Conservation (phyloP, 92 coral and sea anemone species). For the Heteractis magnifica region DNA sequence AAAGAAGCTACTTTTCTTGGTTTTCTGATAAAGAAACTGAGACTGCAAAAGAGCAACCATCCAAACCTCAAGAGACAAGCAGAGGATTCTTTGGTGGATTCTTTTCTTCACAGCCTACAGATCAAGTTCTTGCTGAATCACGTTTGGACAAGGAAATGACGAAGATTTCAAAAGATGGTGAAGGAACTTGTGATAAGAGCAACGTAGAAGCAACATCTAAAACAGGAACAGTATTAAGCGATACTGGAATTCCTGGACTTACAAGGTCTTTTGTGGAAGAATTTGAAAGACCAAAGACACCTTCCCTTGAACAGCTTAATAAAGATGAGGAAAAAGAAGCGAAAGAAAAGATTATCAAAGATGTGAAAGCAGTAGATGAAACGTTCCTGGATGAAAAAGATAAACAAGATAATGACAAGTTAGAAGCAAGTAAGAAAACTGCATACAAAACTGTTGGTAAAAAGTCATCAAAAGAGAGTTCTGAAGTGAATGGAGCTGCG, state of each 20-base stretch:
- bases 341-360: not conserved
- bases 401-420: not conserved
- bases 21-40: conserved; percentile 35
- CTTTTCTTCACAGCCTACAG: conserved; percentile 14
- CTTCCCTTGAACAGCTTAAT: conserved; percentile 1
- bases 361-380: not conserved
- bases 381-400: not conserved
- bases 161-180: not conserved
- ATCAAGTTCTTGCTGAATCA: conserved; percentile 9
- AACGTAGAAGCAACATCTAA: not conserved
- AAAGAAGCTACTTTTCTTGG: conserved; percentile 34
- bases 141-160: conserved; percentile 8
- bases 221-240: not conserved
- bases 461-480: not conserved
- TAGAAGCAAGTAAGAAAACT: not conserved
- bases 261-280: conserved; percentile 32
- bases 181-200: not conserved
- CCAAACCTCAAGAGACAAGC: not conserved
- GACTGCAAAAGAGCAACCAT: not conserved
- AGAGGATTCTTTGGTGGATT: conserved; percentile 29
- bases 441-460: not conserved
- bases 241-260: conserved; percentile 28
- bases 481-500: not conserved
- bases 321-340: not conserved
- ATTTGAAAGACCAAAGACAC: conserved; percentile 30